Base-by-base conservation (phyloP, 2,113 vertebrate genomes). In the Phalacrocorax carbo region DNA sequence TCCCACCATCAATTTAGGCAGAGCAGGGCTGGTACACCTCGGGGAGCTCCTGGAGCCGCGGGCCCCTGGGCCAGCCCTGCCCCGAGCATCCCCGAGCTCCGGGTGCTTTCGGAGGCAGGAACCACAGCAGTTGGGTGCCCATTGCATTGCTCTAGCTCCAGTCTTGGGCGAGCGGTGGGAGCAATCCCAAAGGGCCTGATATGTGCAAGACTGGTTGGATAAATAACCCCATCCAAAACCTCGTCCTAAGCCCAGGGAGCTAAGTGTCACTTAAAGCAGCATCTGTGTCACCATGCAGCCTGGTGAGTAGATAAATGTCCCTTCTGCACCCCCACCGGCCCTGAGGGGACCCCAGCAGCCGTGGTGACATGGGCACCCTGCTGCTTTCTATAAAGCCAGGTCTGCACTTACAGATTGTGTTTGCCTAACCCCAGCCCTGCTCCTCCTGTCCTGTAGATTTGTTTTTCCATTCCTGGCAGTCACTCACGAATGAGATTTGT, bases 401-500 rank as follows among this genome's bases (percentile, higher is more conserved):
- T 26, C 76, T 85, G 55, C 26, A 7, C 83, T 40, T 61, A 30
- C 23, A 49, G 87, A 46, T 44, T 49, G 72, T 4, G 25, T 93
- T 68, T 73, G 62, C 69, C 89, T 94, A 85, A 70, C 25, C 73
- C 36, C 15, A 4, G 68, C 69, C 46, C 54, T 5, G 22, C 70
- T 89, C 92, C 61, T 46, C n/a, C 5, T 11, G 80, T 77, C 86
- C 86, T 12, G 0, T n/a, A 86, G 76, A 34, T 88, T 91, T 57
- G 54, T 82, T 79, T 83, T 81, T 22, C 62, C 20, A 1, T 69
- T 88, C 34, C 72, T 69, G 60, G 86, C 60, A 61, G 89, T 82
- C 68, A 17, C 76, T 97, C 88, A 94, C 32, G 92, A 85, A 77
- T 85, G 51, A 79, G 76, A 69, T 88, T 92, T 88, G 82, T 97